phyloP scores from a whole-genome alignment of 1,140 invertebrate species.

The Arion vulgaris region DNA sequence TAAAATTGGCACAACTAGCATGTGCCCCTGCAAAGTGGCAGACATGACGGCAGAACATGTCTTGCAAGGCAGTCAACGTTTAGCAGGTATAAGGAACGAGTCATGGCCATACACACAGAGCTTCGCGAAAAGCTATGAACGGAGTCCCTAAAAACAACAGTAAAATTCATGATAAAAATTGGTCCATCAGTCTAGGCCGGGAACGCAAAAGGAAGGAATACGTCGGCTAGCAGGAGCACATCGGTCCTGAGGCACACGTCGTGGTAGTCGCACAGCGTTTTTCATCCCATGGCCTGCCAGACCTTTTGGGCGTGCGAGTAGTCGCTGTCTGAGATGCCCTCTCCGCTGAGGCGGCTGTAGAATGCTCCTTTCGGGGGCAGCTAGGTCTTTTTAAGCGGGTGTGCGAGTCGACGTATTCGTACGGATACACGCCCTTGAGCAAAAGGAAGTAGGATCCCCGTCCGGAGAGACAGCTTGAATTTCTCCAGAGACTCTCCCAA shows the following conservation, averaged over 20 bases:
- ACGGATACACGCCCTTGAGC: conserved; percentile 63
- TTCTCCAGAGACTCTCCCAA: not conserved
- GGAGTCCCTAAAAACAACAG: too few species aligned
- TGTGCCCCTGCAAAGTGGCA: too few species aligned
- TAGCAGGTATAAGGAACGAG: too few species aligned
- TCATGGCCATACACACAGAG: too few species aligned
- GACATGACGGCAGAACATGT: too few species aligned
- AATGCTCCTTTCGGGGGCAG: conserved; percentile 56
- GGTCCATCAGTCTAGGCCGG: not conserved
- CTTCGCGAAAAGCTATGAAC: too few species aligned
- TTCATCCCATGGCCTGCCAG: not conserved
- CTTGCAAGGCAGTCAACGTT: too few species aligned
- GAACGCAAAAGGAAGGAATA: too few species aligned
- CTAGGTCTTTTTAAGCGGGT: conserved; percentile 52
- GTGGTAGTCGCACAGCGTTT: conserved; percentile 2
- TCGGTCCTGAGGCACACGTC: not conserved
- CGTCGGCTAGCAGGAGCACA: not conserved
- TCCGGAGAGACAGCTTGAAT: not conserved
- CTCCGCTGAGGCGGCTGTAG: conserved; percentile 44
- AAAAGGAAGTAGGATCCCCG: too few species aligned
- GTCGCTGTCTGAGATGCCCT: not conserved
- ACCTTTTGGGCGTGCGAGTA: conserved; percentile 3
- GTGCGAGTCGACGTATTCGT: conserved; percentile 57
- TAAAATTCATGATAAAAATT: too few species aligned
- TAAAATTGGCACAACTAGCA: too few species aligned